These are phyloP conservation scores for Laspeyria flexula DNA, from an alignment of 2,888 invertebrate species.

Conservation along the genomic window DNA sequence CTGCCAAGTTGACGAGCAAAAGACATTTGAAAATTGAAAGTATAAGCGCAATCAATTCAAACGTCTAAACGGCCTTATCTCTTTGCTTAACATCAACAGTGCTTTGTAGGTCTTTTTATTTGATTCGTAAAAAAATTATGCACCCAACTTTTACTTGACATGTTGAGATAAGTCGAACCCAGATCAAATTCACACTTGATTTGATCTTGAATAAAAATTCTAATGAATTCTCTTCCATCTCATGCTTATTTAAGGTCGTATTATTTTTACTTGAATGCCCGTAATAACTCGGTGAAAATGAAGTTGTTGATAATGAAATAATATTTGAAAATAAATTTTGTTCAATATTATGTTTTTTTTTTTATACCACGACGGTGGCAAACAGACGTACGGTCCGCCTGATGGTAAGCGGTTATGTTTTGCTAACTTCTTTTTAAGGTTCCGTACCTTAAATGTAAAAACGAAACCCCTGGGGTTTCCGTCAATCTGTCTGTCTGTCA, in stretches of 20 bases:
- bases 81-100: conserved; percentile 27
- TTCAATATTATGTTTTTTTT: not conserved
- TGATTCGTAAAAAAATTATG: conserved; percentile 51
- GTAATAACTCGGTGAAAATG: conserved; percentile 36
- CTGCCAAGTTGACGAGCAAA: not conserved
- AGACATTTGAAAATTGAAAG: not conserved
- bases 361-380: not conserved
- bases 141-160: conserved; percentile 43
- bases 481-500: no score
- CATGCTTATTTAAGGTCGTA: conserved; percentile 47
- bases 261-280: conserved; percentile 48
- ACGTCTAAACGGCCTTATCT: not conserved
- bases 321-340: conserved; percentile 12
- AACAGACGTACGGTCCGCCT: no score
- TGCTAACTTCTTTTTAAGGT: no score
- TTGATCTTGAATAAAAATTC: conserved; percentile 60
- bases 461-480: no score
- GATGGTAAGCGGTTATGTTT: no score
- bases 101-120: conserved; percentile 40
- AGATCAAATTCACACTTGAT: conserved; percentile 62
- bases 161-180: conserved; percentile 55
- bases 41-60: not conserved
- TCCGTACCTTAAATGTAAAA: no score
- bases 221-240: conserved; percentile 40
- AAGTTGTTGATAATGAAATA: conserved; percentile 28